A percentile compares a stretch with the other conserved stretches of the same genome.
Conservation (phyloP, 2,888 invertebrate species). For the Altica lythri region DNA sequence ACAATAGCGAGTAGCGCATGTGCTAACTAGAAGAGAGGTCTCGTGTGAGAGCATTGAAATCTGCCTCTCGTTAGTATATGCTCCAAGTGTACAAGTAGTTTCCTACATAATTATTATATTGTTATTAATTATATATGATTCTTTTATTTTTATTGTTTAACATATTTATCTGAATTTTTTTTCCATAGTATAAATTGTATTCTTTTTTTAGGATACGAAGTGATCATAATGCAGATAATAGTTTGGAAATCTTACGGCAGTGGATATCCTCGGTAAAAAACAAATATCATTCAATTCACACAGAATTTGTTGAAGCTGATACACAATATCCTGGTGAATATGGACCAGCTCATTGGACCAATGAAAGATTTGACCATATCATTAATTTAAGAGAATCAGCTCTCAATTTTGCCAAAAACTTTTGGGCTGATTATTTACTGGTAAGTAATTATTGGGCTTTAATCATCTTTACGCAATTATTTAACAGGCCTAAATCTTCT, state of each 20-base stretch:
- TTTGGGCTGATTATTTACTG: constrained; percentile 90
- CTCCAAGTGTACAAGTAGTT: too few species aligned
- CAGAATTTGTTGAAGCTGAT: constrained; percentile 60
- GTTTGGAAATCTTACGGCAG: constrained; percentile 69
- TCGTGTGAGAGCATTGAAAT: too few species aligned
- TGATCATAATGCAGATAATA: constrained; percentile 84
- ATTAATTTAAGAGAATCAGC: constrained; percentile 80
- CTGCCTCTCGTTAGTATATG: too few species aligned
- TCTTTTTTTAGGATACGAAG: constrained; percentile 74
- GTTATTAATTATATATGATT: too few species aligned
- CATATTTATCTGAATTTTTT: too few species aligned
- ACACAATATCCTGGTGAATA: constrained; percentile 64
- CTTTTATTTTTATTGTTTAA: too few species aligned
- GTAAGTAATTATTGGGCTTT: constrained; percentile 65
- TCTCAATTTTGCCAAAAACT: constrained; percentile 69
- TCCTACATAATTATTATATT: too few species aligned
- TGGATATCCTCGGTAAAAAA: constrained; percentile 70
- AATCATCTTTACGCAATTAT: too few species aligned
- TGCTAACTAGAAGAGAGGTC: too few species aligned
- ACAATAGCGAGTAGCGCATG: too few species aligned
- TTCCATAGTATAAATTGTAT: too few species aligned
- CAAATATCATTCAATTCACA: constrained; percentile 74
- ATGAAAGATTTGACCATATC: constrained; percentile 74
- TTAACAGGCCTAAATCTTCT: too few species aligned
- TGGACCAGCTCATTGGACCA: constrained; percentile 75